These are phyloP conservation scores for Falcaria lacertinaria DNA, from an alignment of 2,888 invertebrate species.

Conservation along the genomic window DNA sequence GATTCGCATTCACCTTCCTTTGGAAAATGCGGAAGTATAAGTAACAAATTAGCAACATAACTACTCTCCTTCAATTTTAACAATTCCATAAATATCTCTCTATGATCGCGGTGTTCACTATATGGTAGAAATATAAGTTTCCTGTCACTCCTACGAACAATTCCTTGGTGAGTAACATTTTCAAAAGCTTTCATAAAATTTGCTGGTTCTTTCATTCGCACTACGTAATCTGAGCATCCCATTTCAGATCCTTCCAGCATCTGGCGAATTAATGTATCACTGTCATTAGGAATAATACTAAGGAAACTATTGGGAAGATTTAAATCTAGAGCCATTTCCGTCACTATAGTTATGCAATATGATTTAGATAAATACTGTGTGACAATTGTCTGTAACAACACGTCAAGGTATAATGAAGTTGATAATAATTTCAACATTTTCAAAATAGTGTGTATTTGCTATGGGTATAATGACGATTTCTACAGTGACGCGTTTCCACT, in stretches of 20 bases:
- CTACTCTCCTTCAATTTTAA: slow-evolving; percentile 46
- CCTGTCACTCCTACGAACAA: slow-evolving; percentile 62
- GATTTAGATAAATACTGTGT: slow-evolving; percentile 45
- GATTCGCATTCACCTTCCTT: slow-evolving; percentile 24
- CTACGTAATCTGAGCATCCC: slow-evolving; percentile 71
- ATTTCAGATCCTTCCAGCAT: slow-evolving; percentile 55
- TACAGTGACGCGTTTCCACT: neutral
- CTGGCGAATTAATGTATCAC: slow-evolving; percentile 29
- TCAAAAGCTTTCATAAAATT: slow-evolving; percentile 60
- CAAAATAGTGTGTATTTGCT: neutral
- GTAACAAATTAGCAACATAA: slow-evolving; percentile 54
- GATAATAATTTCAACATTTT: neutral
- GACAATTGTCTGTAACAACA: slow-evolving; percentile 50
- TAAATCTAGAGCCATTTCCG: slow-evolving; percentile 38
- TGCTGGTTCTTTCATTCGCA: slow-evolving; percentile 49
- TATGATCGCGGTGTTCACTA: slow-evolving; percentile 15
- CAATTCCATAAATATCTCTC: slow-evolving; percentile 28
- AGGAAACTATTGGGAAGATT: slow-evolving; percentile 30
- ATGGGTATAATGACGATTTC: neutral
- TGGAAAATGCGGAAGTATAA: slow-evolving; percentile 33
- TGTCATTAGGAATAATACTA: slow-evolving; percentile 31
- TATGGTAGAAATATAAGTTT: slow-evolving; percentile 62
- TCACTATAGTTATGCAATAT: slow-evolving; percentile 54
- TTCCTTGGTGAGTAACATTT: slow-evolving; percentile 48
- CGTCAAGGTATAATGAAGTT: slow-evolving; percentile 37